Percentiles rank a stretch among this genome's conserved stretches.
phyloP scores from a whole-genome alignment of 1,140 invertebrate genomes.

The Drosophila navojoa region DNA sequence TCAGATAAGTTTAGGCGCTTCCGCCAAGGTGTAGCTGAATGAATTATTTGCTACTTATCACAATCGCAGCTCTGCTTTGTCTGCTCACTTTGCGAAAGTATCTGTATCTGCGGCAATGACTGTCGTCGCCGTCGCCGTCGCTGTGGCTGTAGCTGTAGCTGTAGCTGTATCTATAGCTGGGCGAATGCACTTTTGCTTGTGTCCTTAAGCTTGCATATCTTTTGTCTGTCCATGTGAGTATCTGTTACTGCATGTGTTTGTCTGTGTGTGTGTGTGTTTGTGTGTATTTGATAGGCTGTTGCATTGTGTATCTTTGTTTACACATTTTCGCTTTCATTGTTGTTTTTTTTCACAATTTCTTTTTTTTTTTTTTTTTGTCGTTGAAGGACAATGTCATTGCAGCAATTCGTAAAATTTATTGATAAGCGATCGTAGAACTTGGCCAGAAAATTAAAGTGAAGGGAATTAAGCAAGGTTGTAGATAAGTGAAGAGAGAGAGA shows the following conservation, averaged over 20 bases:
- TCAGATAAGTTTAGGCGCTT: constrained; percentile 10
- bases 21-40: constrained; percentile 43
- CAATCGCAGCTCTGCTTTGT: neutral
- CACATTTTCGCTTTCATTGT: constrained; percentile 36
- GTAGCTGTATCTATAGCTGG: constrained; percentile 14
- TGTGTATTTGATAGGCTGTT: constrained; percentile 27
- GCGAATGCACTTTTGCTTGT: constrained; percentile 61
- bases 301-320: constrained; percentile 45
- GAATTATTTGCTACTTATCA: constrained; percentile 13
- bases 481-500: neutral
- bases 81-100: neutral
- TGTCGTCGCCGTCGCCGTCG: constrained; percentile 2
- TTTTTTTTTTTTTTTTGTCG: constrained; percentile 26
- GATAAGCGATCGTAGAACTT: constrained; percentile 69
- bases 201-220: constrained; percentile 68
- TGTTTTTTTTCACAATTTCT: constrained; percentile 8
- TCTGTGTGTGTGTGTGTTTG: constrained; percentile 12
- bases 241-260: neutral
- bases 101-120: neutral
- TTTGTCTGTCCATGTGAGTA: constrained; percentile 39
- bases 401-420: constrained; percentile 33
- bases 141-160: constrained; percentile 3
- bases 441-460: constrained; percentile 35
- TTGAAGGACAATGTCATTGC: constrained; percentile 80
- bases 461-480: constrained; percentile 43